Evolutionary conservation across 2,797 vertebrate species (phyloP).

Genomic region (Tympanoctomys barrerae): DNA sequence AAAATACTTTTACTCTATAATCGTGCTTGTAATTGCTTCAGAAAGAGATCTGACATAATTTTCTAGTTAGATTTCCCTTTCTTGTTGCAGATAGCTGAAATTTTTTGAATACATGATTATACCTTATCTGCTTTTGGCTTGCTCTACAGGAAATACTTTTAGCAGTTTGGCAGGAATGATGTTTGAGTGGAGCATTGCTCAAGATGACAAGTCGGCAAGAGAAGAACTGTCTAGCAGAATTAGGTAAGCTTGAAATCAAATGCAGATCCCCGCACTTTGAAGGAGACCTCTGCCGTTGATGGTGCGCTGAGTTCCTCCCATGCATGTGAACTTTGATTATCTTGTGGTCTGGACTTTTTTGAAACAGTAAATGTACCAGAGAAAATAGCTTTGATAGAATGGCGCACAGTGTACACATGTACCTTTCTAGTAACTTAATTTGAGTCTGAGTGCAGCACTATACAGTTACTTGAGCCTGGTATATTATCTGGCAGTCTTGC

Average conservation of each 20-base stretch:
- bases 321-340: constrained; percentile 13
- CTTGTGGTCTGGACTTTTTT: neutral
- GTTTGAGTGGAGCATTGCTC: constrained; percentile 86
- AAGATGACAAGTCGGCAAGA: constrained; percentile 81
- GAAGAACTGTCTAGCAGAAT: constrained; percentile 84
- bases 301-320: neutral
- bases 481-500: neutral
- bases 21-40: constrained; percentile 35
- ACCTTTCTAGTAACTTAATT: neutral
- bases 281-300: neutral
- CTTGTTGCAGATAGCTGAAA: constrained; percentile 43
- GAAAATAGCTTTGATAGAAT: constrained; percentile 40
- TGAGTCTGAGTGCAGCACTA: neutral
- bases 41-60: constrained; percentile 8
- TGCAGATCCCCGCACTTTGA: neutral
- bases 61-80: constrained; percentile 54
- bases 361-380: constrained; percentile 11
- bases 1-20: neutral
- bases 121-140: constrained; percentile 56
- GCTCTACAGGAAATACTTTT: constrained; percentile 87
- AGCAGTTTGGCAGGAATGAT: constrained; percentile 88
- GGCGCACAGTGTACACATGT: neutral
- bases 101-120: constrained; percentile 65
- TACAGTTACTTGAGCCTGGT: neutral
- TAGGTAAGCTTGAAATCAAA: constrained; percentile 79